These are phyloP conservation scores for Leptodactylus fuscus DNA, from an alignment of 2,113 vertebrate species.

Conservation along the genomic window DNA sequence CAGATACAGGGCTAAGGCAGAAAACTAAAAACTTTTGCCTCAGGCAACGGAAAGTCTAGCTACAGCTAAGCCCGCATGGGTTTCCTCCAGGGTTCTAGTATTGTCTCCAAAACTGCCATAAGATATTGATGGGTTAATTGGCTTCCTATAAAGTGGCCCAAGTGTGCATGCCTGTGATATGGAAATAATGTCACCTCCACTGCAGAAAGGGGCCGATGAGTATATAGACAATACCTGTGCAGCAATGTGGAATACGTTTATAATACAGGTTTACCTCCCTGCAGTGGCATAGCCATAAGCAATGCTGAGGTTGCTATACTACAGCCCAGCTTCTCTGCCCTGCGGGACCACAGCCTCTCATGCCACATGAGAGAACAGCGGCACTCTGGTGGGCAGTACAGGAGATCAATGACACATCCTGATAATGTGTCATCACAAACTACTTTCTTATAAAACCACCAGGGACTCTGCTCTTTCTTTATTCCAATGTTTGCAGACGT, in stretches of 20 bases:
- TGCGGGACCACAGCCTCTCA: neutral
- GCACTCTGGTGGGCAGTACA: neutral
- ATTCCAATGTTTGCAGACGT: conserved; percentile 14
- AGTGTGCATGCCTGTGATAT: too few species aligned
- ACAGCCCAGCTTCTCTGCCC: neutral
- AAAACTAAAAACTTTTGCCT: too few species aligned
- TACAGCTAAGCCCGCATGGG: too few species aligned
- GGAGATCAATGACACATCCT: neutral
- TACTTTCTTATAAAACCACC: neutral
- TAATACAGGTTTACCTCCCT: neutral
- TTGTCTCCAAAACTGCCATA: neutral
- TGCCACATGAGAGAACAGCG: neutral
- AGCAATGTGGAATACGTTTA: neutral
- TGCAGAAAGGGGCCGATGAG: too few species aligned
- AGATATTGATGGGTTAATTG: too few species aligned
- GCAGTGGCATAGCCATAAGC: neutral
- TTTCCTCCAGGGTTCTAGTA: neutral
- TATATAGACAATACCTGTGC: neutral
- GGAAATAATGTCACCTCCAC: too few species aligned
- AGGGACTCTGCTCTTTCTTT: neutral
- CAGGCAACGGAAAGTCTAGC: too few species aligned
- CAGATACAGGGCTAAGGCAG: too few species aligned
- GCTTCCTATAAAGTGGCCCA: too few species aligned
- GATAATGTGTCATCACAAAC: neutral
- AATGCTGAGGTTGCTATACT: neutral